Evolutionary conservation across 2,888 invertebrate genomes (phyloP), one percentile per base, ranked within the genome.

Genomic region (Drosophila mimetica): DNA sequence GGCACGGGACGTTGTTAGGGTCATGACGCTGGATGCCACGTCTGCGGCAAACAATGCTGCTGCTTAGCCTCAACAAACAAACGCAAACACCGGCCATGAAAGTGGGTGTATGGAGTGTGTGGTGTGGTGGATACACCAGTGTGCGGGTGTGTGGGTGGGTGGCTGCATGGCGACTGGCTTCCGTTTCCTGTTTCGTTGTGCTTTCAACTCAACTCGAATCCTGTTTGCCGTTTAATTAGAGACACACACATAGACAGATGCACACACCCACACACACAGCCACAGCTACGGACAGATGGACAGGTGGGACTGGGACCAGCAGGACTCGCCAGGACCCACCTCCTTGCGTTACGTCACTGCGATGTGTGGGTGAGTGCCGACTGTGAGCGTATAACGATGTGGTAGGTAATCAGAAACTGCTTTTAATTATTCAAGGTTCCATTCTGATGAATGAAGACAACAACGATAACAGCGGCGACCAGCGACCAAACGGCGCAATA

Each of bases 351-450:
- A 82, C 83, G 83, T 77, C 66, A 44, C 42, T 16, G 55, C 37
- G 28, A 13, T 63, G 53, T 37, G 53, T 48, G 50, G 44, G 69
- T 39, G 25, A 30, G 48, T 32, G 30, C 4, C 37, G 42, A 44
- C 25, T 81, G 48, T 77, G 80, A 80, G 78, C 80, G 84, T 86
- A 87, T 80, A 82, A 85, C 88, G 86, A 88, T 88, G 85, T 80
- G 89, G 88, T 87, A 89, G 89, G 91, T 90, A 90, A 90, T 90
- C 91, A 90, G 91, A 90, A 90, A 85, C 90, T 88, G 87, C 83
- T 89, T 83, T 90, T 91, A 90, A 90, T 90, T 91, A 90, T 90
- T 90, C 90, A 91, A 90, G 90, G 90, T 90, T 90, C 90, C 88
- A 89, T 88, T 89, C 88, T 90, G 90, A 90, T 90, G 90, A 90